These are phyloP conservation scores for Magallana nippona DNA, from an alignment of 2,888 invertebrate species.

Conservation along the genomic window DNA sequence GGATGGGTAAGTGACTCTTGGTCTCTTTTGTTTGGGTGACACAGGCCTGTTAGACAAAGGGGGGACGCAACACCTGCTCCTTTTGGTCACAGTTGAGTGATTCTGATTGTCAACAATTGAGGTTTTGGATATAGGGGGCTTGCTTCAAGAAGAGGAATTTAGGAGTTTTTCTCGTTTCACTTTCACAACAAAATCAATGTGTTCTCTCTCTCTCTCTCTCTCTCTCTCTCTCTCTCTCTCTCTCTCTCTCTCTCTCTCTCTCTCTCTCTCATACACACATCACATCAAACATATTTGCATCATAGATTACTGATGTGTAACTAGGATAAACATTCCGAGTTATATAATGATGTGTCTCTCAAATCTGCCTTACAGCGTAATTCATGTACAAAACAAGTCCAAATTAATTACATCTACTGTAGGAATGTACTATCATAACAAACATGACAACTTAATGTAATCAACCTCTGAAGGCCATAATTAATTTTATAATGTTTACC, in stretches of 20 bases:
- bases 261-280: not conserved
- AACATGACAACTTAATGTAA: not conserved
- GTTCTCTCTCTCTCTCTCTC: slow-evolving; percentile 6
- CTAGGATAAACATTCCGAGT: not conserved
- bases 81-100: slow-evolving; percentile 39
- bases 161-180: not conserved
- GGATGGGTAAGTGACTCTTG: slow-evolving; percentile 78
- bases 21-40: not conserved
- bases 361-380: no score
- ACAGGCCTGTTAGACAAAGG: slow-evolving; percentile 5
- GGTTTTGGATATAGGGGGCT: no score
- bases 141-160: no score
- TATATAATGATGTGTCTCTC: not conserved
- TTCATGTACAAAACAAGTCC: not conserved
- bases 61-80: slow-evolving; percentile 28
- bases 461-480: no score
- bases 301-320: not conserved
- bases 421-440: not conserved
- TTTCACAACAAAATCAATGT: not conserved
- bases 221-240: slow-evolving; percentile 39
- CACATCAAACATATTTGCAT: not conserved
- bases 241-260: slow-evolving; percentile 37
- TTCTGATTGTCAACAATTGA: slow-evolving; percentile 30
- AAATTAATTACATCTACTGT: not conserved
- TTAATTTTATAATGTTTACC: no score